These are phyloP conservation scores for Catostomus latipinnis DNA, from an alignment of 2,797 vertebrate species.

Conservation along the genomic window DNA sequence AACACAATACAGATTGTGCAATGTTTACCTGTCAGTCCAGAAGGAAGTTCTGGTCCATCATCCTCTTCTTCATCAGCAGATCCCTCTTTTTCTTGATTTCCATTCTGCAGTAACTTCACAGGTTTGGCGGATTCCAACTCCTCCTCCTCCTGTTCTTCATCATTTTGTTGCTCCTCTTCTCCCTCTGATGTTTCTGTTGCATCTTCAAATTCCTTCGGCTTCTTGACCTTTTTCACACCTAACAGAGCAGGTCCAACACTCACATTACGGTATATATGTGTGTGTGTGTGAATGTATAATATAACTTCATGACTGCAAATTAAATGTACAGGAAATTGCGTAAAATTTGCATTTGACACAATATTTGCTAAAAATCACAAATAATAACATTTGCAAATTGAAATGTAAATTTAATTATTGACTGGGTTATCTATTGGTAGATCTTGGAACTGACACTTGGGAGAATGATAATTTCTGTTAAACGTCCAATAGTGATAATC, in stretches of 20 bases:
- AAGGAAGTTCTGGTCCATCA: slow-evolving; percentile 82
- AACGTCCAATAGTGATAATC: no score
- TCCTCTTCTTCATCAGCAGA: slow-evolving; percentile 58
- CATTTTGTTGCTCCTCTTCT: slow-evolving; percentile 25
- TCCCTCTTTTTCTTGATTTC: slow-evolving; percentile 28
- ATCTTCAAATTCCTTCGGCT: slow-evolving; percentile 45
- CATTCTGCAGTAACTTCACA: slow-evolving; percentile 48
- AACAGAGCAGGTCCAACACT: background rate
- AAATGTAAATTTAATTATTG: no score
- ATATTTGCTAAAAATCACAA: no score
- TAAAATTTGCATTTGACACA: no score
- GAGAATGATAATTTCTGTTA: no score
- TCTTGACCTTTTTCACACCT: slow-evolving; percentile 77
- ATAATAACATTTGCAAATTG: no score
- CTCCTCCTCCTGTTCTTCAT: slow-evolving; percentile 5
- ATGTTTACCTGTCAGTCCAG: slow-evolving; percentile 88
- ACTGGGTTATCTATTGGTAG: no score
- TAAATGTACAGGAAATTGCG: no score
- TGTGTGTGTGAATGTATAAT: no score
- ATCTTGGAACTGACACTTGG: no score
- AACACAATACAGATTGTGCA: no score
- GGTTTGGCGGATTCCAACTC: slow-evolving; percentile 10
- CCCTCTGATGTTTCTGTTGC: slow-evolving; percentile 57
- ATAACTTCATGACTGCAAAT: no score
- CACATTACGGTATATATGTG: background rate